A percentile compares a stretch with the other conserved stretches of the same genome.
phyloP scores from a whole-genome alignment of 2,113 vertebrate genomes.

The Turnix velox region DNA sequence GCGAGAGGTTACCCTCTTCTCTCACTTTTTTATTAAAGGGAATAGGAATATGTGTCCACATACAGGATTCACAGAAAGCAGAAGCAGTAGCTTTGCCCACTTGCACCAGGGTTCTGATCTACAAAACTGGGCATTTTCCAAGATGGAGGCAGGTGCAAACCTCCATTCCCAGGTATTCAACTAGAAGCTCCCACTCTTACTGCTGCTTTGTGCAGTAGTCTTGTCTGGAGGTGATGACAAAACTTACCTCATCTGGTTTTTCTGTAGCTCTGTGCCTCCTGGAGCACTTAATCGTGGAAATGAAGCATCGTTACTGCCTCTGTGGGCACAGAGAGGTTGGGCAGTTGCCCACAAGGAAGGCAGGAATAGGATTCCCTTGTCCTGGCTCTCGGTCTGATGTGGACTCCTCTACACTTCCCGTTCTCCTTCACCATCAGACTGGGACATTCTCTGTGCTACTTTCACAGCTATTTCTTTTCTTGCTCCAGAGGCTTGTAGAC shows the following conservation, averaged over 20 bases:
- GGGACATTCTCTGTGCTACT: neutral
- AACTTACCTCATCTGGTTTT: neutral
- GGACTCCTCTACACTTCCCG: neutral
- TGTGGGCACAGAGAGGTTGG: neutral
- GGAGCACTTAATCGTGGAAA: neutral
- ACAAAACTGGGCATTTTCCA: neutral
- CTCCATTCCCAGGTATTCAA: neutral
- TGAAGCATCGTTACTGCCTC: rapidly evolving
- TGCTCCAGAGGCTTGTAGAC: neutral
- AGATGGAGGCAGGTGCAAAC: neutral
- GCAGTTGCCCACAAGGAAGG: neutral
- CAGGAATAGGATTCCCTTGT: neutral
- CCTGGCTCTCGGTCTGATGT: neutral
- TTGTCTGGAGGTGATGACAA: neutral
- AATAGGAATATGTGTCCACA: neutral
- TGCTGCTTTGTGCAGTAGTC: neutral
- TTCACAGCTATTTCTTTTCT: neutral
- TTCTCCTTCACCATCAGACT: neutral
- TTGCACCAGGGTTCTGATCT: neutral
- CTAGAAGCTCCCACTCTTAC: neutral
- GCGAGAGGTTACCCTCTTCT: neutral
- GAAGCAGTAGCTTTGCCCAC: neutral
- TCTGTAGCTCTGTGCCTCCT: neutral
- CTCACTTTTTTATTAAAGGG: neutral
- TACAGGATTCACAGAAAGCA: neutral